A percentile compares a stretch with the other conserved stretches of the same genome.
phyloP scores from a whole-genome alignment of 2,888 invertebrate species.

The Luperina testacea region DNA sequence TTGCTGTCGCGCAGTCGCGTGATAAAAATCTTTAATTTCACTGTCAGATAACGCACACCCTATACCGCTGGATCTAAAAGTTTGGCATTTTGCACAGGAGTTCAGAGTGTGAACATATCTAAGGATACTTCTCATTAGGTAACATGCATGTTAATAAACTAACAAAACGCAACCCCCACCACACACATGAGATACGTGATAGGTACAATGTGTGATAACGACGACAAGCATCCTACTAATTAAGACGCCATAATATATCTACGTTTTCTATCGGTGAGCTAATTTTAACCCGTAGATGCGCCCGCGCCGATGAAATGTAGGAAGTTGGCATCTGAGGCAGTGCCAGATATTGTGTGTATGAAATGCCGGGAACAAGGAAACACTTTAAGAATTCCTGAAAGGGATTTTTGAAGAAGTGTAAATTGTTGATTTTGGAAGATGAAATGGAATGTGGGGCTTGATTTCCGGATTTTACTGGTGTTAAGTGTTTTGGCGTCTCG shows the following conservation, averaged over 20 bases:
- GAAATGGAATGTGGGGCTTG: constrained; percentile 21
- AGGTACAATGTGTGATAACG: constrained; percentile 21
- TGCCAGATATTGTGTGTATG: constrained; percentile 36
- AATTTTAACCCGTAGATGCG: constrained; percentile 48
- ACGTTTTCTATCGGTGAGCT: constrained; percentile 47
- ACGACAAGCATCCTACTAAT: constrained; percentile 41
- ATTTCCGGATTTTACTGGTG: constrained; percentile 37
- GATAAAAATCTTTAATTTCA: too few species aligned
- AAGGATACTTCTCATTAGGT: background rate
- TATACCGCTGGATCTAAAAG: too few species aligned
- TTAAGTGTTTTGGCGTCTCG: constrained; percentile 19
- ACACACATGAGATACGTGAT: background rate
- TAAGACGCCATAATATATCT: constrained; percentile 38
- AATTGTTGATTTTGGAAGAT: constrained; percentile 30
- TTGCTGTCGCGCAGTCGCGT: too few species aligned
- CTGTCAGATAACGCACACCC: too few species aligned
- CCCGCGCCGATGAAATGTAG: constrained; percentile 47
- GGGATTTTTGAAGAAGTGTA: background rate
- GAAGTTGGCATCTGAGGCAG: constrained; percentile 48
- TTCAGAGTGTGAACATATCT: too few species aligned
- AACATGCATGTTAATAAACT: background rate
- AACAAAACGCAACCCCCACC: constrained; percentile 13
- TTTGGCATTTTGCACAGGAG: too few species aligned
- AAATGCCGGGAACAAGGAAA: constrained; percentile 47
- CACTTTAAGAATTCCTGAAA: constrained; percentile 20